phyloP scores from a whole-genome alignment of 64 coral and sea anemone species.

The Stylophora pistillata region DNA sequence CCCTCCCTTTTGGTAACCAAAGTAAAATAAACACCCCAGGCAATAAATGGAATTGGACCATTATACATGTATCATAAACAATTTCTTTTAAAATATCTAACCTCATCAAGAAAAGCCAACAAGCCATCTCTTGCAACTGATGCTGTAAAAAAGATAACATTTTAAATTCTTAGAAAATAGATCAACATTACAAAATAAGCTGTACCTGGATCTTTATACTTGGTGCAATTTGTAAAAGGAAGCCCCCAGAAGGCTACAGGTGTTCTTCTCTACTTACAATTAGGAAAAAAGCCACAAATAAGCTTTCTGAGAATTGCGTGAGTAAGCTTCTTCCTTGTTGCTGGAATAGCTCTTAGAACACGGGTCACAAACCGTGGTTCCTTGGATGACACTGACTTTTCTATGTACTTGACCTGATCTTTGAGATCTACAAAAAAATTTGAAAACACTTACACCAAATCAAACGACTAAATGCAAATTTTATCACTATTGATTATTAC shows the following conservation, averaged over 20 bases:
- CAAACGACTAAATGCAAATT: no score
- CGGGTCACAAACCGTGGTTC: conserved; percentile 82
- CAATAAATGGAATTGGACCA: no score
- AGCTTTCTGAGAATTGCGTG: conserved; percentile 89
- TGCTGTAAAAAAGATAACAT: conserved; percentile 42
- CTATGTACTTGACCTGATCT: conserved; percentile 91
- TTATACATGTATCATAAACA: no score
- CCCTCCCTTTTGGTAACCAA: no score
- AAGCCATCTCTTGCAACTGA: conserved; percentile 78
- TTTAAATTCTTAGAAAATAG: not conserved
- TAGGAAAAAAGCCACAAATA: conserved; percentile 92
- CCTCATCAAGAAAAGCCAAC: conserved; percentile 86
- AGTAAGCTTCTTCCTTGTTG: conserved; percentile 90
- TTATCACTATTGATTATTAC: no score
- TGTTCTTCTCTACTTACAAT: conserved; percentile 49
- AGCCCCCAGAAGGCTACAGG: no score
- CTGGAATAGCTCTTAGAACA: conserved; percentile 80
- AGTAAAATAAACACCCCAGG: no score
- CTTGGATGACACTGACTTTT: conserved; percentile 87
- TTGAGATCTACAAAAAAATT: conserved; percentile 73
- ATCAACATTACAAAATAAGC: no score
- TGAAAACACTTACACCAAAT: not conserved
- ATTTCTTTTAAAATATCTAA: not conserved
- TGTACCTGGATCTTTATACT: no score
- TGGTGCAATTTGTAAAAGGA: no score